phyloP scores from a whole-genome alignment of 2,888 invertebrate species.

The Atrina japonica region DNA sequence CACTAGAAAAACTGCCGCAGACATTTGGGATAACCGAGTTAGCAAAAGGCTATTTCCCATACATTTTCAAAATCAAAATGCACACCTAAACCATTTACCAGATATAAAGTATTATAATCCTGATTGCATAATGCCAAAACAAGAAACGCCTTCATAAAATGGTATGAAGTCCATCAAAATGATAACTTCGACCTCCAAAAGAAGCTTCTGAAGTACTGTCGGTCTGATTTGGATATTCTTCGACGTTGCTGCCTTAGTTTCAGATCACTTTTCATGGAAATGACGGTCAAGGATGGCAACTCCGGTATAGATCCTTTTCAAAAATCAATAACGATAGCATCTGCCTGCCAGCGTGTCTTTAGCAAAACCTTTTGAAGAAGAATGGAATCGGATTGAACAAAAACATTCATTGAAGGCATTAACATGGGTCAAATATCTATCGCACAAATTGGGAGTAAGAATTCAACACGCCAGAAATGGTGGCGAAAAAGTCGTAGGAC shows the following conservation, averaged over 20 bases:
- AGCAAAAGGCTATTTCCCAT: constrained; percentile 48
- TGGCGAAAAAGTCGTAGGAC: constrained; percentile 43
- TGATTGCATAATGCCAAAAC: constrained; percentile 46
- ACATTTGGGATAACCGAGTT: constrained; percentile 45
- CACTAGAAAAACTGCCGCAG: constrained; percentile 42
- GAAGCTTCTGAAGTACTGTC: constrained; percentile 46
- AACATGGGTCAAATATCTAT: constrained; percentile 44
- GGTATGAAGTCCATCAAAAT: constrained; percentile 38
- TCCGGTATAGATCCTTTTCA: constrained; percentile 42
- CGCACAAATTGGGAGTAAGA: constrained; percentile 1
- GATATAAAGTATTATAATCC: constrained; percentile 47
- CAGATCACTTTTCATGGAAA: constrained; percentile 34
- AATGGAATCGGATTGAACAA: constrained; percentile 17
- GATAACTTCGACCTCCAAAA: constrained; percentile 38
- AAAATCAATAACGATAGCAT: constrained; percentile 43
- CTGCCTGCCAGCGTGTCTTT: constrained; percentile 40
- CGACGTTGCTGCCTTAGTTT: constrained; percentile 43
- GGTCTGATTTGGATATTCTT: constrained; percentile 46
- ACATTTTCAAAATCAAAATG: constrained; percentile 46
- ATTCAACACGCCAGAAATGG: constrained; percentile 44
- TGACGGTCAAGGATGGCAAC: constrained; percentile 23
- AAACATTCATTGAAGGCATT: constrained; percentile 49
- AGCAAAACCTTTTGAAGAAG: constrained; percentile 32
- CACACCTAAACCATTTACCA: constrained; percentile 34
- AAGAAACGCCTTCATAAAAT: constrained; percentile 39